phyloP scores from a whole-genome alignment of 23 tunicate species.

The Trididemnum miniatum region DNA sequence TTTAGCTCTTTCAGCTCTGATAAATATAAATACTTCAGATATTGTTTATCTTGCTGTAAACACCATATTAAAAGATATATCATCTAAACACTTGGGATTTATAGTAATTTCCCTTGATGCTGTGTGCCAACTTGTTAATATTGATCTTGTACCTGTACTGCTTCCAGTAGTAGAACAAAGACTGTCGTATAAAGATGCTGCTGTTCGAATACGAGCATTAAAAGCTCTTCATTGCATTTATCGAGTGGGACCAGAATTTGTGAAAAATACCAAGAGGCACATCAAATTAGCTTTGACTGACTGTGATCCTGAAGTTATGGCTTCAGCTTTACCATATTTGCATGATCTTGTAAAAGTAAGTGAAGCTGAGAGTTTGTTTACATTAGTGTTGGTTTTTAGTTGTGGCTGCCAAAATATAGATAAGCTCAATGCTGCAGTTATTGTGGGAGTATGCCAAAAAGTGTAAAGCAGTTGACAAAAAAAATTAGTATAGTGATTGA shows the following conservation, averaged over 20 bases:
- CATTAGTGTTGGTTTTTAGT: too few relatives aligned
- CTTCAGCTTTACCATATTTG: constrained; percentile 51
- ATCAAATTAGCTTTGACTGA: constrained; percentile 55
- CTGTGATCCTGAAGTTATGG: constrained; percentile 68
- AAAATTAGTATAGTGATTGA: too few relatives aligned
- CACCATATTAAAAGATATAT: constrained; percentile 64
- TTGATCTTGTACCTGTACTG: constrained; percentile 70
- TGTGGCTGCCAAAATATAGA: too few relatives aligned
- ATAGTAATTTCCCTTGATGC: constrained; percentile 42
- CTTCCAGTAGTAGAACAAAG: constrained; percentile 52
- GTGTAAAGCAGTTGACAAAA: too few relatives aligned
- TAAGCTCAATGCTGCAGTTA: too few relatives aligned
- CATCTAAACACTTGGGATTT: constrained; percentile 25
- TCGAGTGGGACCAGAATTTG: constrained; percentile 48
- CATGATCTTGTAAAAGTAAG: constrained; percentile 38
- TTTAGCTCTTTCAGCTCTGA: constrained; percentile 31
- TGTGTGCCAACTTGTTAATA: constrained; percentile 21
- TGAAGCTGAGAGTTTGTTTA: too few relatives aligned
- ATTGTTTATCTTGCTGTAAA: constrained; percentile 67
- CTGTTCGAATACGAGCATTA: constrained; percentile 42
- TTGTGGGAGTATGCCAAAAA: too few relatives aligned
- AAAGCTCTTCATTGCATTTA: constrained; percentile 41
- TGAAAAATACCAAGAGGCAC: constrained; percentile 25
- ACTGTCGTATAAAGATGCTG: constrained; percentile 12
- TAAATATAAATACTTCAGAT: neutral